Conservation (phyloP, 2,888 invertebrate genomes). For the Coleophora deauratella region DNA sequence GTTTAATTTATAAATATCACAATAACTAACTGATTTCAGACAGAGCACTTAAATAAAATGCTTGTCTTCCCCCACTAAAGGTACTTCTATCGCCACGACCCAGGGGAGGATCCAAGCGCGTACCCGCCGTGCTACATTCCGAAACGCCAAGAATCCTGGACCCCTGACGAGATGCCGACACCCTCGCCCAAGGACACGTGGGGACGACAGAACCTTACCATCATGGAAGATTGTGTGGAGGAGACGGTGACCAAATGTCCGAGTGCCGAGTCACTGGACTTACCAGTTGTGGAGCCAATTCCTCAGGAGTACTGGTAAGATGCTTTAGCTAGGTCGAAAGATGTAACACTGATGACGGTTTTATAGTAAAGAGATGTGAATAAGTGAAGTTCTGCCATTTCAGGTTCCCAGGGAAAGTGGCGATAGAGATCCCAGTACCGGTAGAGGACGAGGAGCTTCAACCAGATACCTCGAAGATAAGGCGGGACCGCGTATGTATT, state of each 20-base stretch:
- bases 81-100: constrained; percentile 63
- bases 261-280: constrained; percentile 37
- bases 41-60: no score
- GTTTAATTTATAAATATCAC: no score
- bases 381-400: no score
- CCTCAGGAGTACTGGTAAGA: constrained; percentile 47
- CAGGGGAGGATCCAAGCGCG: constrained; percentile 56
- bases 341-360: no score
- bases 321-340: not conserved
- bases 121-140: constrained; percentile 54
- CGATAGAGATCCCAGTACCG: not conserved
- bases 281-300: constrained; percentile 43
- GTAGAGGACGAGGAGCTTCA: not conserved
- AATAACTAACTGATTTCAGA: no score
- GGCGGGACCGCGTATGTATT: not conserved
- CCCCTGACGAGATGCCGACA: constrained; percentile 43
- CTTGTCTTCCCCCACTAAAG: constrained; percentile 18
- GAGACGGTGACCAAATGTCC: constrained; percentile 27
- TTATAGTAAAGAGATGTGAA: not conserved
- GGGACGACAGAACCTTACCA: constrained; percentile 37
- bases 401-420: constrained; percentile 59
- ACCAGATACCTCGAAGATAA: not conserved
- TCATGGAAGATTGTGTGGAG: constrained; percentile 35
- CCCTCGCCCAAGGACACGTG: constrained; percentile 56
- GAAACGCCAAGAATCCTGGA: constrained; percentile 52